These are phyloP conservation scores for Sardinella longiceps DNA, from an alignment of 2,797 vertebrate species.

Conservation along the genomic window DNA sequence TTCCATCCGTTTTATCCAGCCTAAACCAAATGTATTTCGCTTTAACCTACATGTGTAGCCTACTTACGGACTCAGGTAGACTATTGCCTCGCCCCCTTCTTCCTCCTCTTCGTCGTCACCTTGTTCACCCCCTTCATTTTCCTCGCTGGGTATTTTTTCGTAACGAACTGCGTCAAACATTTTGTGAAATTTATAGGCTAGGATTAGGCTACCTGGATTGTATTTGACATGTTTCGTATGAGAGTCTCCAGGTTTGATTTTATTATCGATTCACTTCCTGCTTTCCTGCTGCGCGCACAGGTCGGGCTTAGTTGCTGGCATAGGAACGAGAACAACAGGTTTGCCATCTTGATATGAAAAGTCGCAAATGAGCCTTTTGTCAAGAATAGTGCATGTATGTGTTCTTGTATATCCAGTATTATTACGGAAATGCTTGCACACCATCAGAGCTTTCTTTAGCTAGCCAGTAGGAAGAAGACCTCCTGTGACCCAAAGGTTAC, in stretches of 20 bases:
- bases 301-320: background rate
- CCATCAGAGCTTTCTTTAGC: background rate
- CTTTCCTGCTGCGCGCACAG: background rate
- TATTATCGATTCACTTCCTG: background rate
- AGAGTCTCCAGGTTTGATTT: background rate
- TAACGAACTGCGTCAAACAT: slow-evolving; percentile 55
- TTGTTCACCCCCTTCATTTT: slow-evolving; percentile 14
- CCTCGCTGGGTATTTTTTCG: slow-evolving; percentile 44
- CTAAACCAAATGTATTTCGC: too few species aligned
- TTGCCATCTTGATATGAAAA: background rate
- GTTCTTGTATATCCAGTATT: background rate
- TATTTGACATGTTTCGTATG: background rate
- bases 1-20: too few species aligned
- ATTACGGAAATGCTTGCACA: background rate
- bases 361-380: too few species aligned
- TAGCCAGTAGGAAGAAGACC: background rate
- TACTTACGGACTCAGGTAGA: slow-evolving; percentile 54
- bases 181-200: slow-evolving; percentile 3
- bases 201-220: background rate
- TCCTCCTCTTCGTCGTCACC: slow-evolving; percentile 42
- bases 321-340: slow-evolving; percentile 18
- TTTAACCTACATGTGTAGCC: too few species aligned
- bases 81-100: slow-evolving; percentile 40
- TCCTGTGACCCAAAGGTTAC: slow-evolving; percentile 47
- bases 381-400: background rate